A percentile compares a stretch with the other conserved stretches of the same genome.
Evolutionary conservation across 1,140 invertebrate genomes (phyloP).

Genomic region (Agrilus planipennis): DNA sequence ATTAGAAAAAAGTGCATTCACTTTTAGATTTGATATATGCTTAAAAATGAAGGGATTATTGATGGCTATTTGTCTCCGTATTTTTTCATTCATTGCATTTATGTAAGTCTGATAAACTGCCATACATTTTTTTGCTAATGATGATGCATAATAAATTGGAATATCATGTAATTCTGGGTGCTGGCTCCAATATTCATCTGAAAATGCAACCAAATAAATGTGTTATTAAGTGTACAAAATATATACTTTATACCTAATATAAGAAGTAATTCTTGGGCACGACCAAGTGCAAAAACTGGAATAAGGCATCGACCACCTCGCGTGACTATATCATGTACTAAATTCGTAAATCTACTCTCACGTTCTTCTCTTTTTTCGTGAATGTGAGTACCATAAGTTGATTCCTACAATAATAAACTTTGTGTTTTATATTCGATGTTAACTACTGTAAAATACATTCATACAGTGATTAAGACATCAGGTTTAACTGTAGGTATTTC

Average conservation of each 20-base stretch:
- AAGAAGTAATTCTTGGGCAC: slow-evolving; percentile 92
- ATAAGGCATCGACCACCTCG: slow-evolving; percentile 95
- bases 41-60: slow-evolving; percentile 99
- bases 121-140: slow-evolving; percentile 99
- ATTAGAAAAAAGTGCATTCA: slow-evolving; percentile 27
- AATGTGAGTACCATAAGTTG: slow-evolving; percentile 98
- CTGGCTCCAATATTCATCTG: slow-evolving; percentile 95
- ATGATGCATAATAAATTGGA: slow-evolving; percentile 99
- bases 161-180: slow-evolving; percentile 98
- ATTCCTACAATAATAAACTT: slow-evolving; percentile 53
- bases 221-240: slow-evolving; percentile 8
- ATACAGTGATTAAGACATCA: slow-evolving; percentile 89
- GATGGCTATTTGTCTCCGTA: slow-evolving; percentile 89
- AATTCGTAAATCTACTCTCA: slow-evolving; percentile 85
- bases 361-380: slow-evolving; percentile 96
- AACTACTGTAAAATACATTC: slow-evolving; percentile 4
- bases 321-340: slow-evolving; percentile 92
- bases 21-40: slow-evolving; percentile 97
- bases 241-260: slow-evolving; percentile 57
- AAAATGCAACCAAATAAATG: slow-evolving; percentile 15
- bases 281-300: slow-evolving; percentile 95
- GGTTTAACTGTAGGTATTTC: slow-evolving; percentile 94
- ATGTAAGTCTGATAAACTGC: slow-evolving; percentile 99
- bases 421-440: not conserved
- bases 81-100: slow-evolving; percentile 98